Evolutionary conservation across 2,113 vertebrate species (phyloP), one percentile per base, ranked within the genome.

Genomic region (Phrynosoma blainvillii): DNA sequence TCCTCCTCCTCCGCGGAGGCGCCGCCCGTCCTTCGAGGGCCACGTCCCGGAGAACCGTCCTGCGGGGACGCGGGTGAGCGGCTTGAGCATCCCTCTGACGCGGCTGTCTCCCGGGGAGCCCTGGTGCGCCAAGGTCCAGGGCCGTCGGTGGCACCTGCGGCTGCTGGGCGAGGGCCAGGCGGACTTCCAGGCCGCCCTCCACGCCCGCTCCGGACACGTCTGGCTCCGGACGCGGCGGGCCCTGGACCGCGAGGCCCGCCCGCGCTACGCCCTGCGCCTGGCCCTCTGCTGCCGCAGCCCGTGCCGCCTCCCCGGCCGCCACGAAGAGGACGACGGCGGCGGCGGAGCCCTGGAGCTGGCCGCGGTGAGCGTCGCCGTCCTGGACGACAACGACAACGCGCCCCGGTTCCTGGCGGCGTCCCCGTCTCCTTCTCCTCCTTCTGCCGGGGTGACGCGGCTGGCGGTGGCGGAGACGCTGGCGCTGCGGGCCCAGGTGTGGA

Each of bases 381-480:
- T 98, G 95, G 98, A 98, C 94, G 97, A 96, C 76, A 98, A 98
- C 94, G 98, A 98, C 96, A 97, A 98, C 95, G 95, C 96, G 82
- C 98, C 98, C 54, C 94, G 95, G 59, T 98, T 98, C 91, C 87
- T 84, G 13, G 12, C 1, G 59, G 0, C 3, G 52, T 62, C 30
- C 2, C 1, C 78, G 30, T 10, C 75, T 16, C 10, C 59, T 16
- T 13, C 11, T n/a, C n/a, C n/a, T n/a, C n/a, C n/a, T n/a, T n/a
- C n/a, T n/a, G n/a, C n/a, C 75, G 25, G 0, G 94, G 52, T 97
- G 79, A 95, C 42, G 89, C 82, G 89, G 59, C 96, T 98, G 79
- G 96, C 91, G 83, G 93, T 98, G 92, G 97, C 97, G n/a, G 98
- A 98, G 93, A 97, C 97, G 78, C 97, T 98, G 18, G 95, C 97